Evolutionary conservation across 2,113 vertebrate species (phyloP).

Genomic region (Mesembrinibis cayennensis): DNA sequence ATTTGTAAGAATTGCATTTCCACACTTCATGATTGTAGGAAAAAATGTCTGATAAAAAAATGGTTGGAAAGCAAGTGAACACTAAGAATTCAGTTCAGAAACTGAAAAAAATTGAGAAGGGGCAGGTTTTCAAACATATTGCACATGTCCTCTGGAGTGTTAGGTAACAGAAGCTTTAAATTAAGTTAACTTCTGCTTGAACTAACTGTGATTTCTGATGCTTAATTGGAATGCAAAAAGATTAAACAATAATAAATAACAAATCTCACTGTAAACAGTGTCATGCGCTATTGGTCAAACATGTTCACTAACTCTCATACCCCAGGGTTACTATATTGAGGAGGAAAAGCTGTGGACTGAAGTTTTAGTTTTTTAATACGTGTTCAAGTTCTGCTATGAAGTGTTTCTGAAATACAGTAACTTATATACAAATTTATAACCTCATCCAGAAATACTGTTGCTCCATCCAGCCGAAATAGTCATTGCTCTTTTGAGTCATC

Average conservation of each 20-base stretch:
- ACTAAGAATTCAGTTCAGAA: neutral
- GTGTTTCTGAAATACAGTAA: neutral
- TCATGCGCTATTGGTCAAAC: neutral
- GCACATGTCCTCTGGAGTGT: neutral
- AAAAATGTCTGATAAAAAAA: neutral
- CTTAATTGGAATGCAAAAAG: slow-evolving; percentile 4
- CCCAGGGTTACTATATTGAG: neutral
- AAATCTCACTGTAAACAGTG: neutral
- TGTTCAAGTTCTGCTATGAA: neutral
- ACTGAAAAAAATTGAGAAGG: neutral
- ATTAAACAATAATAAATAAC: slow-evolving; percentile 18
- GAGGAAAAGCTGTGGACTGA: neutral
- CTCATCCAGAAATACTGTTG: neutral
- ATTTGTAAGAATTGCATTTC: neutral
- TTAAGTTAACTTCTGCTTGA: slow-evolving; percentile 27
- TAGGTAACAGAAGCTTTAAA: slow-evolving; percentile 22
- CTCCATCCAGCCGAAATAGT: neutral
- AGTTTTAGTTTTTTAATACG: neutral
- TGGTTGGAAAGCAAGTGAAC: neutral
- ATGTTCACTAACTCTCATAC: neutral
- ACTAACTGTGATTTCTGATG: slow-evolving; percentile 15
- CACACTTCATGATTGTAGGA: neutral
- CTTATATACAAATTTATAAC: neutral
- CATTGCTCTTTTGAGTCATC: neutral
- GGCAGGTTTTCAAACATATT: neutral